Evolutionary conservation across 64 coral and sea anemone species (phyloP).

Genomic region (Pocillopora verrucosa): DNA sequence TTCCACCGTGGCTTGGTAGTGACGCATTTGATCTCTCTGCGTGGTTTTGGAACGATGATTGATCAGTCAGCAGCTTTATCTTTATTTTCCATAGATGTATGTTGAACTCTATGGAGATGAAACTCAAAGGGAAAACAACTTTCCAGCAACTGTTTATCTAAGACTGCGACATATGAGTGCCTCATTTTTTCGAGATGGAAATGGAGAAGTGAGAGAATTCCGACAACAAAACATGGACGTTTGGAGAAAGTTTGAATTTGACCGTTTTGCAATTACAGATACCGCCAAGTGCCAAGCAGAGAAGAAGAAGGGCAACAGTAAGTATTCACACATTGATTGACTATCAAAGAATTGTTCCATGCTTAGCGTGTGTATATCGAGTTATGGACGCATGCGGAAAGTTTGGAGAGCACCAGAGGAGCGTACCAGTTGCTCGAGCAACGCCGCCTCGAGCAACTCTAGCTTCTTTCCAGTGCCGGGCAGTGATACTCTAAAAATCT

Average conservation of each 20-base stretch:
- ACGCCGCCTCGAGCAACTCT: neutral
- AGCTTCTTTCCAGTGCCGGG: neutral
- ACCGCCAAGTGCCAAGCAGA: neutral
- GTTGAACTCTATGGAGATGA: slow-evolving; percentile 7
- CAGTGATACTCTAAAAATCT: neutral
- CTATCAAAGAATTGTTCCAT: neutral
- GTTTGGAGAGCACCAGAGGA: too few relatives aligned
- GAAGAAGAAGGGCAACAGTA: neutral
- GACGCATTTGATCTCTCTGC: neutral
- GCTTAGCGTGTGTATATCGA: too few relatives aligned
- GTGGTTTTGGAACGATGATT: neutral
- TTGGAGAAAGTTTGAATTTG: neutral
- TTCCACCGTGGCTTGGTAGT: neutral
- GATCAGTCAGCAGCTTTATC: neutral
- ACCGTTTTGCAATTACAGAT: slow-evolving; percentile 16
- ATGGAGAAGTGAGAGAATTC: neutral
- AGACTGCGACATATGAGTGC: neutral
- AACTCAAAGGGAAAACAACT: neutral
- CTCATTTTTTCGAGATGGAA: neutral
- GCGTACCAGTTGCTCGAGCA: too few relatives aligned
- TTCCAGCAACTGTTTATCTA: neutral
- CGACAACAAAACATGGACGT: neutral
- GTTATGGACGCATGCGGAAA: neutral
- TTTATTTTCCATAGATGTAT: neutral
- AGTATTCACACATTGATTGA: neutral